Percentiles rank a stretch among this genome's conserved stretches.
These are phyloP conservation scores for Pelochelys cantorii DNA, from an alignment of 2,797 vertebrate genomes.

Conservation along the genomic window DNA sequence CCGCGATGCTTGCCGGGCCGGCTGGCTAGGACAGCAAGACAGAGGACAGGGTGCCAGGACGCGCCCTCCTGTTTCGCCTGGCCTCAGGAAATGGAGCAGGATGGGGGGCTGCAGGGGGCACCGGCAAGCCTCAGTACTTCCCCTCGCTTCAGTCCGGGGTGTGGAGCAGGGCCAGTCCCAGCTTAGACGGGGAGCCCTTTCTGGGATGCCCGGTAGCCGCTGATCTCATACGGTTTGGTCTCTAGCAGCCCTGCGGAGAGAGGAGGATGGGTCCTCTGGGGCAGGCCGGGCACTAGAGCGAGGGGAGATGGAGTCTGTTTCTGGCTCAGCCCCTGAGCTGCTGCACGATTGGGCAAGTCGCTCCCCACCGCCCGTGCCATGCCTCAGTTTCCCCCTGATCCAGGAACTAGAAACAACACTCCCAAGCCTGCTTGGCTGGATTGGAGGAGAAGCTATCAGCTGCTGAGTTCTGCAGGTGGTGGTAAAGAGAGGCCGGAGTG, in stretches of 20 bases:
- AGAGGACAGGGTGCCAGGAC: no score
- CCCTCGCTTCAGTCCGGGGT: background rate
- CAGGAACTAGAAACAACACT: background rate
- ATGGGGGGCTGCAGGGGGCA: no score
- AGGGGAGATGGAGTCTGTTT: background rate
- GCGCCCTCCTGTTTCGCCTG: no score
- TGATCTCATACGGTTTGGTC: background rate
- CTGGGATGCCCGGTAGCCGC: background rate
- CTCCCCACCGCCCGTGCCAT: accelerated
- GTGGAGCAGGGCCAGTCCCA: background rate
- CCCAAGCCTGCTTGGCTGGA: background rate
- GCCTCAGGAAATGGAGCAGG: background rate
- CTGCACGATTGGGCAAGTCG: background rate
- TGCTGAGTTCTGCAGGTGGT: accelerated
- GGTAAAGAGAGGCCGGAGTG: background rate
- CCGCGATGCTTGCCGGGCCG: no score
- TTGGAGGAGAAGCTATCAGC: background rate
- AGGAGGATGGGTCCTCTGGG: background rate
- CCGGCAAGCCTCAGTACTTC: background rate
- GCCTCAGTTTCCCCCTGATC: constrained; percentile 6
- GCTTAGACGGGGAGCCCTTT: background rate
- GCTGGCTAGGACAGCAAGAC: no score
- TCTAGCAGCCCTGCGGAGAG: accelerated
- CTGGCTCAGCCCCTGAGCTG: accelerated
- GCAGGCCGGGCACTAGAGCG: no score